Conservation (phyloP, 2,797 vertebrate genomes). For the Tolypeutes matacus region DNA sequence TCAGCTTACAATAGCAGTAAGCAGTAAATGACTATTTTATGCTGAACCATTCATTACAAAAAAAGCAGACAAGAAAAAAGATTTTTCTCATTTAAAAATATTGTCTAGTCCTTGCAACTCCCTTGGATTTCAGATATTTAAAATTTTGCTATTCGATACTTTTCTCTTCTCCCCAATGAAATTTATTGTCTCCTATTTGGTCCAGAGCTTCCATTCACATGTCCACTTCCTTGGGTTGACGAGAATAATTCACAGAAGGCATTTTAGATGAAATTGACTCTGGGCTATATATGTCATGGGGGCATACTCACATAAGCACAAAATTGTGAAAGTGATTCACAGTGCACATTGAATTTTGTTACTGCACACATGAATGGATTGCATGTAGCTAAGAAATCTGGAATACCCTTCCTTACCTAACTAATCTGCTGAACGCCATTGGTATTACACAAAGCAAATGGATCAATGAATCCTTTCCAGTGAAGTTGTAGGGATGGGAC, state of each 20-base stretch:
- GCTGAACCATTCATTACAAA: constrained; percentile 27
- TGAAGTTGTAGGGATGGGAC: neutral
- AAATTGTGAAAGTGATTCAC: neutral
- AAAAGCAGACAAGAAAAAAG: neutral
- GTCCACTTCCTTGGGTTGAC: neutral
- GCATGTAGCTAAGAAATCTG: neutral
- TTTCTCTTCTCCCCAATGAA: neutral
- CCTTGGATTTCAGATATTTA: neutral
- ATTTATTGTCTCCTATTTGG: neutral
- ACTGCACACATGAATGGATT: neutral
- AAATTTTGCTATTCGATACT: neutral
- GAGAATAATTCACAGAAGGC: neutral
- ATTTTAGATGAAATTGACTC: neutral
- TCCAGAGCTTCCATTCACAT: neutral
- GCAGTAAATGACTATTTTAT: neutral
- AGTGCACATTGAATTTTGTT: neutral
- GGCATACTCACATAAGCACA: neutral
- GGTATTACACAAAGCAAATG: neutral
- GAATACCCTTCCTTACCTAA: neutral
- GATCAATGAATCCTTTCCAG: neutral
- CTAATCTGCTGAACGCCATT: neutral
- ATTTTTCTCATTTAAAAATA: neutral
- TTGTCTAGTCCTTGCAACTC: neutral
- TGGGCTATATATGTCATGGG: neutral
- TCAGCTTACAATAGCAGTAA: neutral